phyloP scores from a whole-genome alignment of 2,888 invertebrate genomes.

The Apamea anceps region DNA sequence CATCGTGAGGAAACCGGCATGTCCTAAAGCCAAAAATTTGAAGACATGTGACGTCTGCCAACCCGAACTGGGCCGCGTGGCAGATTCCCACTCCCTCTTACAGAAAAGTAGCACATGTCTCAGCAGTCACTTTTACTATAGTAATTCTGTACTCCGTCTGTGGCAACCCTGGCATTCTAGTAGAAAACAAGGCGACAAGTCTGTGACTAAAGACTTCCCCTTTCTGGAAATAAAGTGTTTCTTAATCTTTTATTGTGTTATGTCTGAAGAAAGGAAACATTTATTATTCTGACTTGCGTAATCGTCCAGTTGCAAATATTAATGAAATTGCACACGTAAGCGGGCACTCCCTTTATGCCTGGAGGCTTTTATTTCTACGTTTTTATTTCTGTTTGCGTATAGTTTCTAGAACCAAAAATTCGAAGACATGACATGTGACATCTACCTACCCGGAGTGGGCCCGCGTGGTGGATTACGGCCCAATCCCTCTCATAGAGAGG shows the following conservation, averaged over 20 bases:
- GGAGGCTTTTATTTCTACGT: background rate
- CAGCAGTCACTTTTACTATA: too few relatives aligned
- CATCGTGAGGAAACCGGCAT: background rate
- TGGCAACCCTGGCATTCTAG: conserved; percentile 22
- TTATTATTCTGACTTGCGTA: conserved; percentile 5
- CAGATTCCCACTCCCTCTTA: background rate
- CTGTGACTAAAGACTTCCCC: conserved; percentile 33
- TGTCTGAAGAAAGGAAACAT: background rate
- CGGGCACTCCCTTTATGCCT: background rate
- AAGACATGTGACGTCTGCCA: background rate
- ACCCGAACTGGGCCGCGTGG: background rate
- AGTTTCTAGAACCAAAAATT: too few relatives aligned
- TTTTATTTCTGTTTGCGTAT: too few relatives aligned
- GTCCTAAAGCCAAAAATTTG: background rate
- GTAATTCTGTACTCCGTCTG: too few relatives aligned
- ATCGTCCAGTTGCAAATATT: background rate
- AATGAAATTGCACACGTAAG: background rate
- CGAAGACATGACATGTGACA: too few relatives aligned
- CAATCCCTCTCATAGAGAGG: too few relatives aligned
- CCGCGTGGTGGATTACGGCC: too few relatives aligned
- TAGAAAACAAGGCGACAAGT: conserved; percentile 30
- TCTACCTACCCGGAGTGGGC: too few relatives aligned
- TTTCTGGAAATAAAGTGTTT: conserved; percentile 36
- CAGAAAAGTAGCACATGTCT: background rate
- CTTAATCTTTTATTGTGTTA: conserved; percentile 44